Evolutionary conservation across 2,797 vertebrate species (phyloP), one percentile per base, ranked within the genome.

Genomic region (Menidia menidia): DNA sequence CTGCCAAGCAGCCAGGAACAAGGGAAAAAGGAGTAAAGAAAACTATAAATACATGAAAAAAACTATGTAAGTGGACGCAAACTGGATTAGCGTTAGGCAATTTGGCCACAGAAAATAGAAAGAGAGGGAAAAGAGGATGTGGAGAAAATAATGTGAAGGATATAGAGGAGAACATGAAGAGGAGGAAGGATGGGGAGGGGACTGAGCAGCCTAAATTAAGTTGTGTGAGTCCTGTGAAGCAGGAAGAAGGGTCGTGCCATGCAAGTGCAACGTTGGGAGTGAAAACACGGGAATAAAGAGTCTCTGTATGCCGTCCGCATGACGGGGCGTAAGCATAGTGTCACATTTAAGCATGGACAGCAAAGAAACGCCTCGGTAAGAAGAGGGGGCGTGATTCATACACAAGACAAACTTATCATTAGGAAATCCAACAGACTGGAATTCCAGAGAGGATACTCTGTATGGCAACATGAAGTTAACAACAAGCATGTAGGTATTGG

Each of bases 161-260:
- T 68, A 77, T 61, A 74, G 57, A 65, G 56, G 19, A 75, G 55
- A 68, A 62, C 18, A 62, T 12, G 55, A 70, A 58, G 52, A 78
- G 54, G 81, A 87, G 86, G 84, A 85, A 83, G 85, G 81, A 88
- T 65, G 77, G 73, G 69, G 73, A 87, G 81, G 83, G 84, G 83
- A 78, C 77, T 48, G 52, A 60, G 56, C n/a, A 61, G 60, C 51
- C 32, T 48, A 56, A 63, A 63, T 73, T 39, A 71, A 72, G 48
- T 64, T 42, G 45, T 70, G 25, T 2, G 43, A 68, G 11, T 70
- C 30, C 39, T 65, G 42, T 44, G 13, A 25, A 82, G 60, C 62
- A 81, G 76, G 71, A 85, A 78, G 73, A 31, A 9, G 25, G 64
- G 30, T 63, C 33, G 44, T 5, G 25, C 55, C 64, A 77, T 16